Conservation (phyloP, 2,797 vertebrate species). For the Pantherophis alleghaniensis region DNA sequence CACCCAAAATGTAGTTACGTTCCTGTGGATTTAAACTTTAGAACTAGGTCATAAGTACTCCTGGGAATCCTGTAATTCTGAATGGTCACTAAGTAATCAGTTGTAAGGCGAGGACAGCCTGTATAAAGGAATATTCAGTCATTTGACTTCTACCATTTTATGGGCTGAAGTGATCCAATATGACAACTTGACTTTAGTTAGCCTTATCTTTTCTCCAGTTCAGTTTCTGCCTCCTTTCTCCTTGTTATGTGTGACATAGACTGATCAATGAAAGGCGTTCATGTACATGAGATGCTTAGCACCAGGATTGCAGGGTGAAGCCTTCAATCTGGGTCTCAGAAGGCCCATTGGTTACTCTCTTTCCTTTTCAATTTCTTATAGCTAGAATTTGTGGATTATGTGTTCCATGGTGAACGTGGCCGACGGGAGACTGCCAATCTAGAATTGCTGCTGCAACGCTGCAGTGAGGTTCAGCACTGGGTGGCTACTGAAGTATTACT, state of each 20-base stretch:
- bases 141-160: neutral
- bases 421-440: constrained; percentile 93
- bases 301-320: neutral
- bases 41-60: neutral
- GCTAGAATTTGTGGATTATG: constrained; percentile 96
- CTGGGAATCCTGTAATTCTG: neutral
- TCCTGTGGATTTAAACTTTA: neutral
- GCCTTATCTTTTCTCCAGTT: neutral
- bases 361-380: constrained; percentile 46
- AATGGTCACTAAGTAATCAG: neutral
- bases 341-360: neutral
- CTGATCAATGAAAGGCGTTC: neutral
- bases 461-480: constrained; percentile 96
- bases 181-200: neutral
- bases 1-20: neutral
- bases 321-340: neutral
- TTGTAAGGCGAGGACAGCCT: neutral
- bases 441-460: constrained; percentile 93
- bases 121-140: neutral
- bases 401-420: constrained; percentile 91
- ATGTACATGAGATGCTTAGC: neutral
- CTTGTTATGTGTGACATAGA: neutral
- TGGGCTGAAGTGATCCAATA: neutral
- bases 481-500: constrained; percentile 93
- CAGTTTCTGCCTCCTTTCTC: too few relatives aligned